Evolutionary conservation across 2,797 vertebrate species (phyloP), one percentile per base, ranked within the genome.

Genomic region (Danio albolineatus): DNA sequence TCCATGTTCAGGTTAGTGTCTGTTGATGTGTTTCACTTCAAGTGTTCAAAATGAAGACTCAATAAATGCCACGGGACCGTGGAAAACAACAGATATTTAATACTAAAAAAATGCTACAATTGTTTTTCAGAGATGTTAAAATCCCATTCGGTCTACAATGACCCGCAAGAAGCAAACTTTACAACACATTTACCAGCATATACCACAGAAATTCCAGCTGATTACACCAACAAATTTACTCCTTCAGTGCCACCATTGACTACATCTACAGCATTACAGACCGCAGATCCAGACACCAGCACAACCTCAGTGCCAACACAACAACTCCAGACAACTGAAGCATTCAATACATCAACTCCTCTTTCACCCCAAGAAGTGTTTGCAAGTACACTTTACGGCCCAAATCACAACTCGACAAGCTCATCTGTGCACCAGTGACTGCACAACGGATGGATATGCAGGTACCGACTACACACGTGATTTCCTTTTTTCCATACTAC

Each of bases 1-100:
- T 73, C 90, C 82, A 73, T 92, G 92, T 72, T 79, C 82, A 90
- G 91, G 91, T 93, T 76, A 91, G 91, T 82, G 78, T 84, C 81
- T 81, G 70, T 60, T 10, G 79, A 43, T 13, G 39, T 19, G 14
- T 19, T 7, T 71, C 21, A 36, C 19, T 67, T 38, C n/a, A 19
- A 66, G 10, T 2, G 4, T 28, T 28, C 28, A 28, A 28, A 28
- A 28, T 28, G 28, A 28, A n/a, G n/a, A n/a, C n/a, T n/a, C n/a
- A n/a, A n/a, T n/a, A 28, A 28, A 28, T 28, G 28, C 28, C 3
- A 28, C 28, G 1, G 28, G 28, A 28, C 28, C 28, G 28, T 28
- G 28, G 28, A 28, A 28, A 28, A 1, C 3, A 17, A 75, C 36
- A 43, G 4, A 6, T 38, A 48, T 67, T 46, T 0, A 21, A 10